phyloP scores from a whole-genome alignment of 1,140 invertebrate genomes.

The Proales similis region DNA sequence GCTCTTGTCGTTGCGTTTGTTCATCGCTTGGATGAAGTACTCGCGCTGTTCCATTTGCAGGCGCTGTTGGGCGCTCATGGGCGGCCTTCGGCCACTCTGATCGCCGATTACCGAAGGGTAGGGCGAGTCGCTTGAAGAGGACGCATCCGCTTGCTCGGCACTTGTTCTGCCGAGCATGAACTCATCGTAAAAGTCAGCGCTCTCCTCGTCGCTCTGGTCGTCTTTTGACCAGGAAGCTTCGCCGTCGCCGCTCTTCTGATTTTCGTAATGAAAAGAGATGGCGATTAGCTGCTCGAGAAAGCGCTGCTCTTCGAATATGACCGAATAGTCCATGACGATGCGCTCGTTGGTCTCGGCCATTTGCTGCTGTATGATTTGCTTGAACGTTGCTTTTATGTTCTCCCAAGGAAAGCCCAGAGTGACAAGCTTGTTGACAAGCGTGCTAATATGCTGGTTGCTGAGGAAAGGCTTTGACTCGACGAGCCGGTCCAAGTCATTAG shows the following conservation, averaged over 20 bases:
- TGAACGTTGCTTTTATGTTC: constrained; percentile 8
- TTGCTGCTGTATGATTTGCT: not conserved
- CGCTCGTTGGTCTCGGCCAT: constrained; percentile 4
- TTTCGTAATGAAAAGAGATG: constrained; percentile 16
- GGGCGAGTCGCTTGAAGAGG: no score
- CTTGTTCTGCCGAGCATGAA: no score
- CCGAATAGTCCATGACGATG: not conserved
- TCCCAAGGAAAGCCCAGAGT: constrained; percentile 13
- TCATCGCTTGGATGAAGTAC: constrained; percentile 7
- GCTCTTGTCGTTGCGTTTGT: constrained; percentile 10
- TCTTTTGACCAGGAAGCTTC: not conserved
- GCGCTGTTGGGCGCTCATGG: not conserved
- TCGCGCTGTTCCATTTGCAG: no score
- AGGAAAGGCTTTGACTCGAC: constrained; percentile 1
- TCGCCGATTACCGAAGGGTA: no score
- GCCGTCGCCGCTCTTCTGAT: not conserved
- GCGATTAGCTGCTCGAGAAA: constrained; percentile 27
- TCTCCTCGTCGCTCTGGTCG: not conserved
- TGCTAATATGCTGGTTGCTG: constrained; percentile 1
- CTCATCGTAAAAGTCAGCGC: not conserved
- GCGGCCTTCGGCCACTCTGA: not conserved
- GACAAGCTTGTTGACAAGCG: constrained; percentile 11
- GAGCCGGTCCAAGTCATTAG: constrained; percentile 7
- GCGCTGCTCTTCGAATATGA: constrained; percentile 5
- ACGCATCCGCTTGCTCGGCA: no score